A percentile compares a stretch with the other conserved stretches of the same genome.
phyloP scores from a whole-genome alignment of 2,888 invertebrate genomes.

The Lepidochrysops patricia region DNA sequence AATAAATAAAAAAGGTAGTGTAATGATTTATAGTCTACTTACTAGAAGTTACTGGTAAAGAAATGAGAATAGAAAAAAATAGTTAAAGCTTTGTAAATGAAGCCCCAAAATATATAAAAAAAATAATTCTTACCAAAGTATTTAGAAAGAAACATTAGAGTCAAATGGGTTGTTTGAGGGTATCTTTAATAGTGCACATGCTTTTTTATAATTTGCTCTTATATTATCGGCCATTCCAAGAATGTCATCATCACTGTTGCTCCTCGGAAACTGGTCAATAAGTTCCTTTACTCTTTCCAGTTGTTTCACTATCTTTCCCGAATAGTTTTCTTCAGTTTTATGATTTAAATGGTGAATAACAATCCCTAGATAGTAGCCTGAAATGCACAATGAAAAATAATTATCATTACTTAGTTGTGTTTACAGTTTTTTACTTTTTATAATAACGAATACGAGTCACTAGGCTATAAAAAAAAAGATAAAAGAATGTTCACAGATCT shows the following conservation, averaged over 20 bases:
- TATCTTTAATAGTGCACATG: constrained; percentile 80
- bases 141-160: constrained; percentile 76
- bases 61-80: too few species aligned
- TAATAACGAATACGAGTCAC: too few species aligned
- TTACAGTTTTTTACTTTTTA: too few species aligned
- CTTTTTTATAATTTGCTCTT: constrained; percentile 79
- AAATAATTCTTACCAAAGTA: constrained; percentile 25
- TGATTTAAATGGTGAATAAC: constrained; percentile 63
- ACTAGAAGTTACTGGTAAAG: too few species aligned
- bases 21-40: too few species aligned
- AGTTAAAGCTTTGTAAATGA: too few species aligned
- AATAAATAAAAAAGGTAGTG: too few species aligned
- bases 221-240: constrained; percentile 76
- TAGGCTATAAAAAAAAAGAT: too few species aligned
- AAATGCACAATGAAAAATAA: too few species aligned
- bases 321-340: constrained; percentile 40
- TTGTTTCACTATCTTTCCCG: constrained; percentile 71
- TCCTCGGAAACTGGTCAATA: constrained; percentile 78
- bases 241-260: constrained; percentile 80
- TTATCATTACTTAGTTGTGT: too few species aligned
- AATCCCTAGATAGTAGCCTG: constrained; percentile 80
- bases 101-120: too few species aligned
- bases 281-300: constrained; percentile 73
- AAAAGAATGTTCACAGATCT: too few species aligned
- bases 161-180: constrained; percentile 70